Percentiles rank a stretch among this genome's conserved stretches.
Conservation (phyloP, 2,113 vertebrate genomes). For the Cyrtonyx montezumae region DNA sequence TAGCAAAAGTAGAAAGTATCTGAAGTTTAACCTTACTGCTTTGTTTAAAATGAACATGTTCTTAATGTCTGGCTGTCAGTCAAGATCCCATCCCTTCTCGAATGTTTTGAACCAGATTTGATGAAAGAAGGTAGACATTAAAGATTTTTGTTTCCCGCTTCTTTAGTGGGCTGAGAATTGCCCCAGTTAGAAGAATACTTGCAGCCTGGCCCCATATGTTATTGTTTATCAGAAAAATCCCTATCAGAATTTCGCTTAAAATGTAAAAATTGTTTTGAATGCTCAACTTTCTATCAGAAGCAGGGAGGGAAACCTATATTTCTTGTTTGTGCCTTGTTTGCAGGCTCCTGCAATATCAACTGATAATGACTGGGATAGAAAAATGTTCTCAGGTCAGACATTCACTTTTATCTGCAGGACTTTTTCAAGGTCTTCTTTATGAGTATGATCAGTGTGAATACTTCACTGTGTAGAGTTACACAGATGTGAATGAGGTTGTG, state of each 20-base stretch:
- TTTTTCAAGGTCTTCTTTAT: not conserved
- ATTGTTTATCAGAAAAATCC: not conserved
- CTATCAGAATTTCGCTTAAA: not conserved
- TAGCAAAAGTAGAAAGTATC: not conserved
- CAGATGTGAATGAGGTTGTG: not conserved
- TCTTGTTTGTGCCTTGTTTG: not conserved
- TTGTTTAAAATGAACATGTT: slow-evolving; percentile 27
- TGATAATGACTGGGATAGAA: not conserved
- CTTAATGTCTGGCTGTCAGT: not conserved
- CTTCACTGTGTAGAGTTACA: not conserved
- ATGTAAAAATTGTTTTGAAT: not conserved
- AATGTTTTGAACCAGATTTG: not conserved
- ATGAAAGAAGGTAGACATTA: fast-evolving
- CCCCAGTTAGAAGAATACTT: not conserved
- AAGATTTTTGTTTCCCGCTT: not conserved
- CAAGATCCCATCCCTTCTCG: not conserved
- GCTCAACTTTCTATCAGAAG: not conserved
- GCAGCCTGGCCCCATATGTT: not conserved
- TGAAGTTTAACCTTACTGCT: slow-evolving; percentile 21
- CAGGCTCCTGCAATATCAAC: not conserved
- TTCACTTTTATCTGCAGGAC: not conserved
- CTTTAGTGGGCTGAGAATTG: not conserved
- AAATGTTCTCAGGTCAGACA: not conserved
- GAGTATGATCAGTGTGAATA: not conserved
- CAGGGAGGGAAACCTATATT: not conserved